phyloP scores from a whole-genome alignment of 2,888 invertebrate species.

The Erebia ligea region DNA sequence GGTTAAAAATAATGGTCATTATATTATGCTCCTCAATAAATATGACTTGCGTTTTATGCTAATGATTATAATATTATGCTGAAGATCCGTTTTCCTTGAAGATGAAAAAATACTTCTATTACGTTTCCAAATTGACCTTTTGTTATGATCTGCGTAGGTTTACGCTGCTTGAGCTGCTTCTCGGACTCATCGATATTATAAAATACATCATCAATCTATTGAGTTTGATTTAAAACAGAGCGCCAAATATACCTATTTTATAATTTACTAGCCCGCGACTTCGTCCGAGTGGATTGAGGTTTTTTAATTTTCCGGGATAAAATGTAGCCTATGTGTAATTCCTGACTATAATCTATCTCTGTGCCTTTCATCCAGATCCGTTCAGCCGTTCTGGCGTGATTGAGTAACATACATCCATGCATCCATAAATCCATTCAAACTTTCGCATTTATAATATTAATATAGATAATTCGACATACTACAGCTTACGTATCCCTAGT shows the following conservation, averaged over 20 bases:
- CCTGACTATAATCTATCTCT: too few relatives aligned
- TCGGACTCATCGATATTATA: slow-evolving; percentile 5
- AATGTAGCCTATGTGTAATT: too few relatives aligned
- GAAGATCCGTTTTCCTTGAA: slow-evolving; percentile 8
- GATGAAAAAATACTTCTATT: background rate
- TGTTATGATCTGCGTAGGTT: background rate
- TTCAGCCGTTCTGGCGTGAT: too few relatives aligned
- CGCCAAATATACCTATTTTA: background rate
- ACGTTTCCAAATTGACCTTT: background rate
- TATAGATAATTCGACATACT: too few relatives aligned
- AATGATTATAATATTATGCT: slow-evolving; percentile 10
- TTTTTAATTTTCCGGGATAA: too few relatives aligned
- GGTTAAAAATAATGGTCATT: slow-evolving; percentile 23
- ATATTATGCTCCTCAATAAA: slow-evolving; percentile 26
- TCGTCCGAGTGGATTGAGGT: too few relatives aligned
- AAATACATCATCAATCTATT: background rate
- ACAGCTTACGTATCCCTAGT: background rate
- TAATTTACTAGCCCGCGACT: background rate
- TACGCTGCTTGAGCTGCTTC: background rate
- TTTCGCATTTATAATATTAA: too few relatives aligned
- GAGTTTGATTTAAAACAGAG: background rate
- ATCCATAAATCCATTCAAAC: too few relatives aligned
- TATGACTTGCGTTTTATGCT: slow-evolving; percentile 32
- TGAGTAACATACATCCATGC: too few relatives aligned
- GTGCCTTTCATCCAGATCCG: too few relatives aligned